A percentile compares a stretch with the other conserved stretches of the same genome.
Conservation (phyloP, 2,888 invertebrate genomes). For the Phrixothrix hirtus region DNA sequence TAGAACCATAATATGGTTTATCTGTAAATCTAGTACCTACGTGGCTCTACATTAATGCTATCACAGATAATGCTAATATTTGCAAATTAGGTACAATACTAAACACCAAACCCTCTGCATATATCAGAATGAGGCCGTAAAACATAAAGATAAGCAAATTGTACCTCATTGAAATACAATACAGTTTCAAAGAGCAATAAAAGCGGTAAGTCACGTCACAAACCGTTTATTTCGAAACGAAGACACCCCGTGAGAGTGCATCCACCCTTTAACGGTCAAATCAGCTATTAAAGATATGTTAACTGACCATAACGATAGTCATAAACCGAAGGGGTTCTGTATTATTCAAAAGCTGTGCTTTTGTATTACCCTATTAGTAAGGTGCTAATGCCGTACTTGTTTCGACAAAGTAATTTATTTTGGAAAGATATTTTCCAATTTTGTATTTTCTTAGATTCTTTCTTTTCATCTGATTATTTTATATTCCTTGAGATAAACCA, state of each 20-base stretch:
- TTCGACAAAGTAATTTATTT: too few species aligned
- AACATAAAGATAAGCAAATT: neutral
- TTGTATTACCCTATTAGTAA: slow-evolving; percentile 13
- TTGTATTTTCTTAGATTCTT: too few species aligned
- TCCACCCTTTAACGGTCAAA: slow-evolving; percentile 27
- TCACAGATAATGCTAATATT: neutral
- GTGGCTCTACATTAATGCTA: neutral
- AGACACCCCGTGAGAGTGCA: slow-evolving; percentile 17
- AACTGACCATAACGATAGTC: slow-evolving; percentile 31
- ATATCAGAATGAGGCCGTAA: neutral
- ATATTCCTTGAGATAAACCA: too few species aligned
- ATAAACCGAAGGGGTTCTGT: slow-evolving; percentile 26
- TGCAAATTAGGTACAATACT: neutral
- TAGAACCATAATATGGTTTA: neutral
- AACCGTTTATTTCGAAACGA: slow-evolving; percentile 10
- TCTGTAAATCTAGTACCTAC: neutral
- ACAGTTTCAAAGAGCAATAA: slow-evolving; percentile 8
- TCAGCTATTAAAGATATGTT: slow-evolving; percentile 31
- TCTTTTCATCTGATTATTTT: too few species aligned
- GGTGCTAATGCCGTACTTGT: slow-evolving; percentile 17
- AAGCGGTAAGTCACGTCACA: slow-evolving; percentile 23
- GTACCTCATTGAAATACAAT: neutral
- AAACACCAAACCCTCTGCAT: neutral
- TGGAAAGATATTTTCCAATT: too few species aligned
- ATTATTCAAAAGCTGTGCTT: slow-evolving; percentile 17